Evolutionary conservation across 2,113 vertebrate genomes (phyloP).

Genomic region (Carlito syrichta): DNA sequence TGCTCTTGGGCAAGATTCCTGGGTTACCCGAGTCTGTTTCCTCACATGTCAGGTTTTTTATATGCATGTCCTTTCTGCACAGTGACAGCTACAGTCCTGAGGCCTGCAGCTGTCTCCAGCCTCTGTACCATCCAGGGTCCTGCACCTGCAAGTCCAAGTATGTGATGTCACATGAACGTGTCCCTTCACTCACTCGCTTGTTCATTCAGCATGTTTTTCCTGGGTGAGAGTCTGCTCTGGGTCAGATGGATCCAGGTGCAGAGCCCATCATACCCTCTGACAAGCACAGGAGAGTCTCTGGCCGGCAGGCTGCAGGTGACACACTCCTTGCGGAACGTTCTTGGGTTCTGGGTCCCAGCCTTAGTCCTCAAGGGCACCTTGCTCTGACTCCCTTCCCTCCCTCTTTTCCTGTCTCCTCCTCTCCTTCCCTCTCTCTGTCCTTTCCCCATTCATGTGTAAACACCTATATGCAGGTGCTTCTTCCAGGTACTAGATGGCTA

Average conservation of each 20-base stretch:
- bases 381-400: rapidly evolving
- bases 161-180: rapidly evolving
- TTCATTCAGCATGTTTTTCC: neutral
- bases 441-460: neutral
- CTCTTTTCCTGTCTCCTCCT: too few species aligned
- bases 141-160: rapidly evolving
- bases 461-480: neutral
- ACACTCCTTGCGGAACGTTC: neutral
- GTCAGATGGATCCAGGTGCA: too few species aligned
- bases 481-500: neutral
- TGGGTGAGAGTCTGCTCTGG: neutral
- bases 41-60: neutral
- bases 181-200: rapidly evolving
- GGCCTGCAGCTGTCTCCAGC: neutral
- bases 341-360: neutral
- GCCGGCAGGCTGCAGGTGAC: neutral
- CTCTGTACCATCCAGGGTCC: rapidly evolving
- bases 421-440: neutral
- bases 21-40: neutral
- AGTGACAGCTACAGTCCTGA: neutral
- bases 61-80: rapidly evolving
- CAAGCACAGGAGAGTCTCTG: neutral
- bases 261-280: too few species aligned
- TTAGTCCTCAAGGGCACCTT: neutral
- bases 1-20: neutral